Conservation (phyloP, 2,888 invertebrate species). For the Cheilosia vulpina region DNA sequence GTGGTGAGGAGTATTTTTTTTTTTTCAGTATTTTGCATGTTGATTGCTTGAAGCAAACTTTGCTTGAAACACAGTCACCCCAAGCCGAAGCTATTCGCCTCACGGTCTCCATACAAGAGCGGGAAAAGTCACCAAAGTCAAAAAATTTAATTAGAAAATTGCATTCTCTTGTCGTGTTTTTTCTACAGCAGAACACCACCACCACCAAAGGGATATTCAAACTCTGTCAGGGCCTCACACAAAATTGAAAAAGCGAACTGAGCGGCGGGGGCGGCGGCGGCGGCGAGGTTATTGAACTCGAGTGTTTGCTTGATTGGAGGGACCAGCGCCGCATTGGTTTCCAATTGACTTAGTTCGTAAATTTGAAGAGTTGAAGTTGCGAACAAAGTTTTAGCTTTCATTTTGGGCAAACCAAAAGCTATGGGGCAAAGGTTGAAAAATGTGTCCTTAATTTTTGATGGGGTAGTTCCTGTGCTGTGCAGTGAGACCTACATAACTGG, state of each 20-base stretch:
- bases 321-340: slow-evolving; percentile 55
- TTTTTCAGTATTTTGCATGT: slow-evolving; percentile 38
- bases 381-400: slow-evolving; percentile 49
- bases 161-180: slow-evolving; percentile 30
- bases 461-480: slow-evolving; percentile 18
- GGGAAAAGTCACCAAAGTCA: slow-evolving; percentile 49
- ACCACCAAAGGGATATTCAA: not conserved
- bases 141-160: slow-evolving; percentile 69
- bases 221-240: not conserved
- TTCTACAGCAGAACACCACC: not conserved
- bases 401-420: not conserved
- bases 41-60: slow-evolving; percentile 65
- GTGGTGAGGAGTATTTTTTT: slow-evolving; percentile 5
- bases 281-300: slow-evolving; percentile 45
- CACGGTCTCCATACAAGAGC: not conserved
- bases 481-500: slow-evolving; percentile 2
- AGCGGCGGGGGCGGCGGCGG: not conserved
- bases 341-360: slow-evolving; percentile 62
- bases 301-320: slow-evolving; percentile 27
- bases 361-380: slow-evolving; percentile 53
- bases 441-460: slow-evolving; percentile 39
- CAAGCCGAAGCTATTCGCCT: too few relatives aligned
- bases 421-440: slow-evolving; percentile 14
- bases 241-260: slow-evolving; percentile 34
- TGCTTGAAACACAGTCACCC: slow-evolving; percentile 53